These are phyloP conservation scores for Lipotes vexillifer DNA, from an alignment of 2,113 vertebrate genomes.

Conservation along the genomic window DNA sequence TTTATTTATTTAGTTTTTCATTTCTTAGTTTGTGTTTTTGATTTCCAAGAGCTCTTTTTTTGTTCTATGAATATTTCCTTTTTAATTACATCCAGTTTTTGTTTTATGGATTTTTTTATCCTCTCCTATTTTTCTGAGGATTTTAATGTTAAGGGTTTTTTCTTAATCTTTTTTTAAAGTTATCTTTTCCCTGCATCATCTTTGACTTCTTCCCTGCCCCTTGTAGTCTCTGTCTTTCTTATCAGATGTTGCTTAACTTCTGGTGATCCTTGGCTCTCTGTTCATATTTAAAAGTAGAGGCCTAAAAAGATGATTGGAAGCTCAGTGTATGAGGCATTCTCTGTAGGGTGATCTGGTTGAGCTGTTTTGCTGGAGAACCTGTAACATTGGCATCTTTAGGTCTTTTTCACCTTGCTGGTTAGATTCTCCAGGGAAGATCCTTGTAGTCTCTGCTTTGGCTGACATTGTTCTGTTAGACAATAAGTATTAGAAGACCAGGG, in stretches of 20 bases:
- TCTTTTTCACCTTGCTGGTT: background rate
- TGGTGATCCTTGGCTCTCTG: background rate
- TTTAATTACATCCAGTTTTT: background rate
- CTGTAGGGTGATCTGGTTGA: background rate
- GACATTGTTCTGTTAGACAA: background rate
- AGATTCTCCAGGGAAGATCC: background rate
- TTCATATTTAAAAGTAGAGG: background rate
- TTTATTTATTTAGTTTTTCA: background rate
- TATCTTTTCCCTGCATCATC: background rate
- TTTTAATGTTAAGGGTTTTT: background rate
- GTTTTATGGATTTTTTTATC: background rate
- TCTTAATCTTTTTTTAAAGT: background rate
- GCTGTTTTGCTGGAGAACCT: background rate
- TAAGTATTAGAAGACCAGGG: background rate
- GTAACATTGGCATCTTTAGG: background rate
- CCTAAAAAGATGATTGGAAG: background rate
- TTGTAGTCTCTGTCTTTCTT: background rate
- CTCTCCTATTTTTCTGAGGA: background rate
- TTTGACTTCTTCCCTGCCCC: background rate
- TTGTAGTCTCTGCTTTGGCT: background rate
- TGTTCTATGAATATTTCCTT: background rate
- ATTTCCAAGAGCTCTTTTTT: background rate
- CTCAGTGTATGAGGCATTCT: background rate
- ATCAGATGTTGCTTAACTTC: background rate
- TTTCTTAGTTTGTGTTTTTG: background rate